Base-by-base conservation (phyloP, 2,888 invertebrate genomes). In the Pseudanteris insignis region DNA sequence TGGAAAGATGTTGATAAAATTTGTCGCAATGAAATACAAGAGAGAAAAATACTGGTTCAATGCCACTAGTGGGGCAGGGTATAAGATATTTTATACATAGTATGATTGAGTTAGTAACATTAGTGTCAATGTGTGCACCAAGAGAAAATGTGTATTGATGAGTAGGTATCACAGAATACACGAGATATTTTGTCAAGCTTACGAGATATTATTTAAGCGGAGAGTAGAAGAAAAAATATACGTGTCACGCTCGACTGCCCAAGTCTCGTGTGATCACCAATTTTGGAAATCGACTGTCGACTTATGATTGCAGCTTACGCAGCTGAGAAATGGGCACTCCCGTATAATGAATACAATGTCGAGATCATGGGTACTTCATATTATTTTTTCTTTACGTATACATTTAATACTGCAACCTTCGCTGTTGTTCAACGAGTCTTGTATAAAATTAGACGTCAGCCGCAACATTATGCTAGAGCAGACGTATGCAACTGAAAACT, bases 121-220 rank as follows among this genome's bases (percentile, higher is more conserved):
- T 14, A 28, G 36, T 62, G 28, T 38, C 33, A 26, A 25, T 24
- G 26, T 54, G 34, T 44, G 3, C 40, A 28, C 36, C 33, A 46
- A 51, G 63, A 44, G 30, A 57, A 57, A 46, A 51, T 70, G 66
- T 70, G 62, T 66, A 70, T 73, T 69, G 70, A 73, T 68, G 74
- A 70, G 67, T 75, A 74, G 75, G 75, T 78, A 78, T 78, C 77
- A 78, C 77, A 78, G 77, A 78, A 77, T 76, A 77, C 69, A 75
- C 74, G 76, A 77, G 75, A 76, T 76, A 74, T 76, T 72, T 72
- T 74, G 67, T 69, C 69, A 75, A 77, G 76, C 74, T 77, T 77
- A 76, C 70, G 67, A 74, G 70, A 76, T 75, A 76, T 72, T 71
- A 71, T 76, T 67, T 65, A 77, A 77, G 75, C 74, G 72, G 70